A percentile compares a stretch with the other conserved stretches of the same genome.
phyloP scores from a whole-genome alignment of 2,113 vertebrate genomes.

The Scalopus aquaticus region DNA sequence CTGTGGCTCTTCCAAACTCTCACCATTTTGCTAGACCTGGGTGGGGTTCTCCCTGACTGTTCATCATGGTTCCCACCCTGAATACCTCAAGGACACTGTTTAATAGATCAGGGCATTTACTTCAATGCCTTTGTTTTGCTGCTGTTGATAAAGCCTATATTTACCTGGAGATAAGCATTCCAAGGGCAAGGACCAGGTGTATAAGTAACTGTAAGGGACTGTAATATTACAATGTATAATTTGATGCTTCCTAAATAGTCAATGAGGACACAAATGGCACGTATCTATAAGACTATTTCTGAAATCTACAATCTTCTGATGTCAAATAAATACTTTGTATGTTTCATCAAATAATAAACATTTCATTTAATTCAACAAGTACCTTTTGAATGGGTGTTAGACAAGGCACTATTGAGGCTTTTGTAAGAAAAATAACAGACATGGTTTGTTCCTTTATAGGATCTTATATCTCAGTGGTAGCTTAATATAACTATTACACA shows the following conservation, averaged over 20 bases:
- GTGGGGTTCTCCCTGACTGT: not conserved
- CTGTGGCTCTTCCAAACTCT: not conserved
- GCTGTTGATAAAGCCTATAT: not conserved
- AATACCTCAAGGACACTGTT: not conserved
- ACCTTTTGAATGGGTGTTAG: not conserved
- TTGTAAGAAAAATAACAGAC: not conserved
- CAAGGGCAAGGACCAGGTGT: not conserved
- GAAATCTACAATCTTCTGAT: not conserved
- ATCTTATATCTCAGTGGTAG: not conserved
- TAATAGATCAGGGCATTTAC: too few relatives aligned
- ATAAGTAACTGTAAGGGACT: not conserved
- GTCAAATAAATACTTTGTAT: not conserved
- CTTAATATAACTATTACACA: not conserved
- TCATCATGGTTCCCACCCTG: not conserved
- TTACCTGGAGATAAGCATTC: not conserved
- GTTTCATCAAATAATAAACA: not conserved
- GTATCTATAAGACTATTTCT: not conserved
- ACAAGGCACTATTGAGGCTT: not conserved
- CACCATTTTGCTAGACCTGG: not conserved
- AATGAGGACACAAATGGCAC: not conserved
- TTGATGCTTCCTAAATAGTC: not conserved
- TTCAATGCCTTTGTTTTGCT: not conserved
- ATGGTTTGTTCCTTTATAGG: not conserved
- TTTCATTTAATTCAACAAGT: conserved; percentile 16
- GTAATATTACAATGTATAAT: not conserved